Conservation (phyloP, 2,797 vertebrate species). For the Balearica regulorum region DNA sequence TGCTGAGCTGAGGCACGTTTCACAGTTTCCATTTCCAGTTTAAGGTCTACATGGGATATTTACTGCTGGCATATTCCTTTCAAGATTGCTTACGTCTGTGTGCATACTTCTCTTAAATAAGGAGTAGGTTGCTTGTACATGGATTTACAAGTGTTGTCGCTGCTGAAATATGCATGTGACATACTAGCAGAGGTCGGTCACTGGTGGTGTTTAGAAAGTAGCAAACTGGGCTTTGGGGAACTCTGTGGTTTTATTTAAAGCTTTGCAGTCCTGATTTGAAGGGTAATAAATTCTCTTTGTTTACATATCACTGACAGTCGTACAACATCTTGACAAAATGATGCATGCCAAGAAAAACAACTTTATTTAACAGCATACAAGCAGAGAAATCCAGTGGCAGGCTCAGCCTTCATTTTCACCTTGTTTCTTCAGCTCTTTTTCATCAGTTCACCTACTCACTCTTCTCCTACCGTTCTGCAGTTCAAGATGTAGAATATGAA, state of each 20-base stretch:
- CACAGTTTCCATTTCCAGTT: background rate
- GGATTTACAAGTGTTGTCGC: background rate
- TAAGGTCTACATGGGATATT: background rate
- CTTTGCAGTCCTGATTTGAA: background rate
- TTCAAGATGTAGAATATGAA: background rate
- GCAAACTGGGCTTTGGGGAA: background rate
- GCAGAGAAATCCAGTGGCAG: background rate
- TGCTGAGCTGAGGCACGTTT: background rate
- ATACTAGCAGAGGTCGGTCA: background rate
- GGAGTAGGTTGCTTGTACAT: background rate
- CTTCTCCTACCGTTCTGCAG: background rate
- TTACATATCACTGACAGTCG: background rate
- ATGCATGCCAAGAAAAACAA: background rate
- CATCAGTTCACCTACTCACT: background rate
- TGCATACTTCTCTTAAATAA: background rate
- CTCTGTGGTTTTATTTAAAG: background rate
- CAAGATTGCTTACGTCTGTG: background rate
- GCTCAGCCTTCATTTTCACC: background rate
- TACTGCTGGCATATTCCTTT: background rate
- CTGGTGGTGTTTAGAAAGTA: background rate
- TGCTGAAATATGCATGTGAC: constrained; percentile 8
- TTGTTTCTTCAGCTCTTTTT: background rate
- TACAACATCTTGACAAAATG: background rate
- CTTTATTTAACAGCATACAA: background rate
- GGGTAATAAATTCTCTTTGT: background rate